Percentiles rank a stretch among this genome's conserved stretches.
Conservation (phyloP, 1,140 invertebrate species). For the Formica exsecta region DNA sequence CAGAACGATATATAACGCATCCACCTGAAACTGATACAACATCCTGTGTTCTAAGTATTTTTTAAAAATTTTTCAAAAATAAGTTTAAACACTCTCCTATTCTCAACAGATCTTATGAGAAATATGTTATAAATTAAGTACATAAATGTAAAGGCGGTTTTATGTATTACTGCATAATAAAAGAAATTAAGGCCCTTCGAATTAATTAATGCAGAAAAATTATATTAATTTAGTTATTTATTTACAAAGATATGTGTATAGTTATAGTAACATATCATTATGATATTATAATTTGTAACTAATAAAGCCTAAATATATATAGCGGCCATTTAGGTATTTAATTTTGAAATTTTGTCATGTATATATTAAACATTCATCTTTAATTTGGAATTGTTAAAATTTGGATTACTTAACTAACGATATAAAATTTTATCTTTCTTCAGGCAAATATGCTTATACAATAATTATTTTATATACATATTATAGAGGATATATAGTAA, state of each 20-base stretch:
- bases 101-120: no score
- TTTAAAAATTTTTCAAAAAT: slow-evolving; percentile 65
- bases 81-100: no score
- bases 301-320: slow-evolving; percentile 34
- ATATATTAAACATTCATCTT: slow-evolving; percentile 43
- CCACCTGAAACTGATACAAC: slow-evolving; percentile 75
- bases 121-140: not conserved
- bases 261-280: slow-evolving; percentile 33
- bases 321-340: slow-evolving; percentile 14
- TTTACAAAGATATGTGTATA: slow-evolving; percentile 51
- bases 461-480: slow-evolving; percentile 55
- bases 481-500: slow-evolving; percentile 30
- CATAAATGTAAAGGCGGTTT: not conserved
- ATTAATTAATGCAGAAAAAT: slow-evolving; percentile 4
- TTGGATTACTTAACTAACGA: slow-evolving; percentile 52
- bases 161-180: slow-evolving; percentile 2
- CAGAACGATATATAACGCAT: slow-evolving; percentile 78
- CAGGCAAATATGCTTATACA: slow-evolving; percentile 22
- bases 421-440: slow-evolving; percentile 34
- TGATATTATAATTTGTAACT: slow-evolving; percentile 42
- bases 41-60: slow-evolving; percentile 76
- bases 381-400: slow-evolving; percentile 49
- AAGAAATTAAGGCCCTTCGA: not conserved
- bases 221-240: slow-evolving; percentile 61
- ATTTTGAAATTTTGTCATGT: slow-evolving; percentile 10